These are phyloP conservation scores for Maylandia zebra DNA, from an alignment of 2,113 vertebrate genomes.

Conservation along the genomic window DNA sequence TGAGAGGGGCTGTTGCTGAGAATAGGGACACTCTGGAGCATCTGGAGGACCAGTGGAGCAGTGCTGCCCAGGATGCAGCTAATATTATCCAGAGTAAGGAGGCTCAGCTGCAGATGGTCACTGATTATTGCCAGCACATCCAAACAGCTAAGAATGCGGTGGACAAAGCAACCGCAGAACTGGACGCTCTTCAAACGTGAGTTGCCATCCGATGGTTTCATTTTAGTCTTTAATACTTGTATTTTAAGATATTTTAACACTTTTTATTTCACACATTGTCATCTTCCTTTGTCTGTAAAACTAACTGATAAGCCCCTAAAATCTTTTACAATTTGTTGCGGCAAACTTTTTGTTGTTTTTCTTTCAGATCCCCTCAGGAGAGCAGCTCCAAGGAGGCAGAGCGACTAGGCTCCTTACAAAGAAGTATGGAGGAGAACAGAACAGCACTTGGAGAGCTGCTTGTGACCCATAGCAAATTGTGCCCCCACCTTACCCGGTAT, in stretches of 20 bases:
- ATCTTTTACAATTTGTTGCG: background rate
- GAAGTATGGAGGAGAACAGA: conserved; percentile 68
- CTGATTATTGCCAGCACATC: conserved; percentile 68
- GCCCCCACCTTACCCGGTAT: conserved; percentile 58
- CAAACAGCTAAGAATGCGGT: conserved; percentile 52
- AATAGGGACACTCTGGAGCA: conserved; percentile 17
- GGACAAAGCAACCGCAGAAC: conserved; percentile 68
- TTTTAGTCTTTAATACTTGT: background rate
- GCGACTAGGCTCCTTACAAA: conserved; percentile 69
- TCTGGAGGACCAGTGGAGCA: conserved; percentile 61
- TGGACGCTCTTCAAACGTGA: conserved; percentile 80
- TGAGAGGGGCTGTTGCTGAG: background rate
- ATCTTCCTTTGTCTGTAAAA: background rate
- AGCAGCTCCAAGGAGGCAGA: conserved; percentile 68
- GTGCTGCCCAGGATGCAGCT: conserved; percentile 72
- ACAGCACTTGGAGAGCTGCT: conserved; percentile 69
- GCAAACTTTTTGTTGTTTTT: background rate
- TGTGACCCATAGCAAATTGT: conserved; percentile 56
- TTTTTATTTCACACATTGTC: background rate
- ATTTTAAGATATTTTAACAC: background rate
- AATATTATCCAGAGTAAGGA: conserved; percentile 73
- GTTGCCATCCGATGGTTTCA: background rate
- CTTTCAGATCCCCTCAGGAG: conserved; percentile 59
- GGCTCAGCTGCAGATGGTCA: conserved; percentile 69
- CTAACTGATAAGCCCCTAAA: background rate